A percentile compares a stretch with the other conserved stretches of the same genome.
phyloP scores from a whole-genome alignment of 2,797 vertebrate species.

The Corythornis leucogaster region DNA sequence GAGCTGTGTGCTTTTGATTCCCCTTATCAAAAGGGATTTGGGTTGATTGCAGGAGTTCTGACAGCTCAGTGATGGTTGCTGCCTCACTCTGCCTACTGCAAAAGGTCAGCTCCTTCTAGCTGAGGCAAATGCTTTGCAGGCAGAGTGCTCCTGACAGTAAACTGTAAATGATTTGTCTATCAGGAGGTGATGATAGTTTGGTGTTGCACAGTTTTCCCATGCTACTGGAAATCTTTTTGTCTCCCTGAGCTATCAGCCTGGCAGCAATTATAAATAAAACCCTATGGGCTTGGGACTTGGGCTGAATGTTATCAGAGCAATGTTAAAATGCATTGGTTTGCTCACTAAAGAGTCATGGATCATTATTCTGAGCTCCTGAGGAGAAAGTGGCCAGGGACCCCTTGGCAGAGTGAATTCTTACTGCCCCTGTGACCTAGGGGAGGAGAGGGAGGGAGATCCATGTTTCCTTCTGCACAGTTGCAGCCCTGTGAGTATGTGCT shows the following conservation, averaged over 20 bases:
- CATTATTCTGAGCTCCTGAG: not conserved
- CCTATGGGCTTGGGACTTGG: not conserved
- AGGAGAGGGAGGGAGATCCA: not conserved
- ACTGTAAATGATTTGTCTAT: constrained; percentile 28
- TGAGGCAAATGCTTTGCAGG: not conserved
- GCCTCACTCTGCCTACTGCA: constrained; percentile 26
- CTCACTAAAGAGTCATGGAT: not conserved
- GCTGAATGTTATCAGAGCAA: not conserved
- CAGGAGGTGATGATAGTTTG: constrained; percentile 20
- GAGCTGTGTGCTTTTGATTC: constrained; percentile 14
- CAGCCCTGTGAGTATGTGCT: not conserved
- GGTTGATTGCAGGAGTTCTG: constrained; percentile 47
- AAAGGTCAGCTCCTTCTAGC: constrained; percentile 29
- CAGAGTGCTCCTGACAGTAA: constrained; percentile 30
- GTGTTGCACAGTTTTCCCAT: constrained; percentile 5
- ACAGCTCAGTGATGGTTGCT: not conserved
- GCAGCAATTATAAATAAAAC: not conserved
- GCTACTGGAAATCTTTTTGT: not conserved
- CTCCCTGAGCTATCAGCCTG: not conserved
- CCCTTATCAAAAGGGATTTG: constrained; percentile 44
- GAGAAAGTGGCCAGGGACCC: not conserved
- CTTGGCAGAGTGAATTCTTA: not conserved
- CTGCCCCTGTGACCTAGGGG: not conserved
- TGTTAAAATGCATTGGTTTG: not conserved
- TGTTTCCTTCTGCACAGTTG: not conserved